Base-by-base conservation (phyloP, 2,113 vertebrate genomes). In the Phylloscopus trochilus region DNA sequence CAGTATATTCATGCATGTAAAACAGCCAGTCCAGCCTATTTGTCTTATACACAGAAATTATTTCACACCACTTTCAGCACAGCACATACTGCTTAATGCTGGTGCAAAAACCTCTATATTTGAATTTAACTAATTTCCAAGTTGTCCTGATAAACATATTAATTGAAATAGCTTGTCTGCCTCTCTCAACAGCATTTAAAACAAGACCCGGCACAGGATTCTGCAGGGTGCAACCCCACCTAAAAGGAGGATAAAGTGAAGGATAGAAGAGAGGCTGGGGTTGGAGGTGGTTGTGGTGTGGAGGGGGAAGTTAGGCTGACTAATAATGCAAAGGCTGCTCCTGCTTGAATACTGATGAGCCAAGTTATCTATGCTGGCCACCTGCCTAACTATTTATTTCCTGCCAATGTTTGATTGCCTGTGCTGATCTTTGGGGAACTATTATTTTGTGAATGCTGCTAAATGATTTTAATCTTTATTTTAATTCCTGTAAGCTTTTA, bases 401-500 rank as follows among this genome's bases (percentile, higher is more conserved):
- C 78, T 96, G 88, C 19, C 81, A 84, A 18, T 62, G 81, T 49
- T 91, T 80, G 81, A 92, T 69, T 89, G 51, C 77, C 92, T 77
- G 24, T 77, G n/a, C 16, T 74, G 77, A 87, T 95, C 90, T 89
- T 89, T 13, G 22, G 87, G 77, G 81, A 94, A 41, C 55, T 41
- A 51, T 58, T 93, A 77, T 22, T 81, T 28, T 77, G 63, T 33
- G n/a, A 89, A 84, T 58, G n/a, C 27, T 74, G 28, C 69, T 93
- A 80, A 95, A 84, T 46, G 0, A 89, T 91, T 94, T 89, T 77
- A 95, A 95, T 93, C 59, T 95, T 77, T 85, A 70, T 87, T 83
- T 92, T 77, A 89, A 93, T 94, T 89, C 77, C 62, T 84, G 64
- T 74, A 93, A 91, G 81, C 69, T 93, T 93, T 87, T 78, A 87